Conservation (phyloP, 2,113 vertebrate genomes). For the Ailurus styani region DNA sequence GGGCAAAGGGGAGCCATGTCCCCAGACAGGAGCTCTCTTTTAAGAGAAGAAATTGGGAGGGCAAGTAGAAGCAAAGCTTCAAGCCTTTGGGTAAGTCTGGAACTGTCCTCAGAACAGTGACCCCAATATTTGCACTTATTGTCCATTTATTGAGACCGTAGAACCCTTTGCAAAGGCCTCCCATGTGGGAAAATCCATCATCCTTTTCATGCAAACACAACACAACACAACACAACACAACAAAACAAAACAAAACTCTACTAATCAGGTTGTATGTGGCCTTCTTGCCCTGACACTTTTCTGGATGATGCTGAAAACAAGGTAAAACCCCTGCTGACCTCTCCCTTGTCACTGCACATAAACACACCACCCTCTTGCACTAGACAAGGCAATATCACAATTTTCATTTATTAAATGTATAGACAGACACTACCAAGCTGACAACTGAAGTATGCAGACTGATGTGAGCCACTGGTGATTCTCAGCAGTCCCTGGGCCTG, state of each 20-base stretch:
- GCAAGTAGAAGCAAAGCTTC: not conserved
- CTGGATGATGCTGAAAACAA: not conserved
- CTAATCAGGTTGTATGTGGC: not conserved
- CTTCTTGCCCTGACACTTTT: not conserved
- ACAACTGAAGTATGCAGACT: too few relatives aligned
- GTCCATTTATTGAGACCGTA: not conserved
- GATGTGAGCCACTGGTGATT: not conserved
- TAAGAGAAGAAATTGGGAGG: not conserved
- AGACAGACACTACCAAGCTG: not conserved
- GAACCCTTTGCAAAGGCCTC: not conserved
- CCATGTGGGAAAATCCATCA: not conserved
- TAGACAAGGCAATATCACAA: not conserved
- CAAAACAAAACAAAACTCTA: not conserved
- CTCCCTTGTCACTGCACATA: not conserved
- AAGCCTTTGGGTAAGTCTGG: not conserved
- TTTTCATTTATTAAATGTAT: not conserved
- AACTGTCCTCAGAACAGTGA: not conserved
- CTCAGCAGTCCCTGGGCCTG: not conserved
- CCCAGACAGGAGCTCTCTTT: not conserved
- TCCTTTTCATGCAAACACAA: not conserved
- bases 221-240: too few relatives aligned
- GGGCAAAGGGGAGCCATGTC: not conserved
- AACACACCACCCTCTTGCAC: not conserved
- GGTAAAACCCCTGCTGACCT: too few relatives aligned
- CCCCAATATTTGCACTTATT: not conserved